phyloP scores from a whole-genome alignment of 2,113 vertebrate genomes.

The Myotis brandtii region DNA sequence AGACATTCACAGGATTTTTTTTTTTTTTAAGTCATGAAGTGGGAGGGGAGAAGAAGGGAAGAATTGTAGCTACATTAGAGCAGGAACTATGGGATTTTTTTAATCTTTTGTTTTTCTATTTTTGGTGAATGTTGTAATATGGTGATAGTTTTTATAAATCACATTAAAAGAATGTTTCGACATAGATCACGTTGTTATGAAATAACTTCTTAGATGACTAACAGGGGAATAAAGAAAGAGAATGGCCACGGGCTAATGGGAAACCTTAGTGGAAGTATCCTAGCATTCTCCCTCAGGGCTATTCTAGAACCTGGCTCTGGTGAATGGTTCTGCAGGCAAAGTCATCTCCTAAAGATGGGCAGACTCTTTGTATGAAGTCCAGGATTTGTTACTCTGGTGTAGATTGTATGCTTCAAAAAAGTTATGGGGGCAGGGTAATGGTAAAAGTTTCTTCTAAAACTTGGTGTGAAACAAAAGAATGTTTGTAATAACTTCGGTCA shows the following conservation, averaged over 20 bases:
- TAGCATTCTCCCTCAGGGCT: not conserved
- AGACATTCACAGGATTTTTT: not conserved
- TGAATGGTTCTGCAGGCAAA: not conserved
- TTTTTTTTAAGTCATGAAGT: not conserved
- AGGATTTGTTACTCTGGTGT: not conserved
- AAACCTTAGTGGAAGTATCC: not conserved
- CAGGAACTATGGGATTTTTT: not conserved
- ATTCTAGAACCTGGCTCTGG: not conserved
- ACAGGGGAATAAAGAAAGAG: not conserved
- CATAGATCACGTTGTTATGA: not conserved
- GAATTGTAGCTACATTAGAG: not conserved
- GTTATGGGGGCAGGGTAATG: not conserved
- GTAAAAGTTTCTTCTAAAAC: not conserved
- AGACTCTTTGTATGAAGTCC: not conserved
- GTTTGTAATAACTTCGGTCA: too few relatives aligned
- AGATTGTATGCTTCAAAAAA: not conserved
- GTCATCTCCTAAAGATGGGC: not conserved
- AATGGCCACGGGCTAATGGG: not conserved
- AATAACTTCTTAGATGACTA: slow-evolving; percentile 8
- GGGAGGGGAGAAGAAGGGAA: not conserved
- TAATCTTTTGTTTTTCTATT: not conserved
- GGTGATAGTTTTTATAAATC: not conserved
- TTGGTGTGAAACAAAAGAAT: too few relatives aligned
- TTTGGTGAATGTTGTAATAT: not conserved
- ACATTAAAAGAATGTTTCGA: not conserved